Percentiles rank a stretch among this genome's conserved stretches.
Evolutionary conservation across 23 tunicate genomes (phyloP).

Genomic region (Ciona savignyi): DNA sequence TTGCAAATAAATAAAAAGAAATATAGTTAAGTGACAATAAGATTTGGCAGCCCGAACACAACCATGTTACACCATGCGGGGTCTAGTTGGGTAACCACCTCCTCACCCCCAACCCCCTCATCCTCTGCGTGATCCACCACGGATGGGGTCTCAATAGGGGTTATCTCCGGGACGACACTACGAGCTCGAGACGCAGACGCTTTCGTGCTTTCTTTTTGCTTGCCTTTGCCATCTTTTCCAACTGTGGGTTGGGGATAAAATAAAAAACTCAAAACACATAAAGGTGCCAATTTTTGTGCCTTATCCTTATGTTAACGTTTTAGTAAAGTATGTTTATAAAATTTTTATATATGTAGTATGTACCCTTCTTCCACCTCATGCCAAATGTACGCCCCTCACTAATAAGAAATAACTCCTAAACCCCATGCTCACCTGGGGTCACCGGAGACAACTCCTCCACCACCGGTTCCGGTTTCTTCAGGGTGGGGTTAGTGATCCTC

Average conservation of each 20-base stretch:
- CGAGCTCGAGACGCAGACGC: background rate
- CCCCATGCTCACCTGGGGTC: background rate
- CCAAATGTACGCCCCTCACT: too few relatives aligned
- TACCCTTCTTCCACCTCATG: background rate
- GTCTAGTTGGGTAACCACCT: constrained; percentile 7
- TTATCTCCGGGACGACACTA: background rate
- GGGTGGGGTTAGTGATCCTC: constrained; percentile 30
- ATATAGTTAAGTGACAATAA: constrained; percentile 26
- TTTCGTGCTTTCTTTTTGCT: constrained; percentile 3
- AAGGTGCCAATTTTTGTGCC: background rate
- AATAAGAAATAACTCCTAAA: too few relatives aligned
- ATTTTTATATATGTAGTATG: background rate
- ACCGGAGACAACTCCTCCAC: constrained; percentile 5
- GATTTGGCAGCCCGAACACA: constrained; percentile 76
- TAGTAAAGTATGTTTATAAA: background rate
- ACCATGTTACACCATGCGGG: constrained; percentile 59
- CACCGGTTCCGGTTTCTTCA: constrained; percentile 29
- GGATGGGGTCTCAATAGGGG: constrained; percentile 15
- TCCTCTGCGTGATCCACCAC: background rate
- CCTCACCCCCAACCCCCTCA: background rate
- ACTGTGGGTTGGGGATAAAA: background rate
- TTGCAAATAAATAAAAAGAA: background rate
- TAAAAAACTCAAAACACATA: background rate
- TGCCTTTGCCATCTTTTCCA: constrained; percentile 10
- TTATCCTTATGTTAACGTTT: background rate